Base-by-base conservation (phyloP, 92 coral and sea anemone species). In the Pocillopora meandrina region DNA sequence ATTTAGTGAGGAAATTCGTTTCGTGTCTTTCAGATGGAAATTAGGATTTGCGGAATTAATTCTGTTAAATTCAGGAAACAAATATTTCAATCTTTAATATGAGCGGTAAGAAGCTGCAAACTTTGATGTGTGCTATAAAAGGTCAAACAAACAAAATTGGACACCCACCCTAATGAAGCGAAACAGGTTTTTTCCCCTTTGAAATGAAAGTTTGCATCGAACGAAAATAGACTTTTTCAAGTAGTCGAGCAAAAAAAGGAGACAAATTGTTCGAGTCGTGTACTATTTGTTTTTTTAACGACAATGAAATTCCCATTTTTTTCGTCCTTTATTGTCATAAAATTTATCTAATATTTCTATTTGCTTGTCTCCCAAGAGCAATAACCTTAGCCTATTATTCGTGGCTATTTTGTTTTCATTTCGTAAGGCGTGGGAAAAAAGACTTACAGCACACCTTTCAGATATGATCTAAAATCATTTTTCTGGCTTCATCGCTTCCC, bases 41-140 rank as follows among this genome's bases (percentile, higher is more conserved):
- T 71, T 56, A 13, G 61, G 52, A 57, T 71, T 77, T 57, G 85
- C 85, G 70, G 85, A 70, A 56, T 77, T 42, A 71, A 64, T 78
- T 3, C 47, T 70, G 35, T 70, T 35, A 70, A 62, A 49, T 14
- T 16, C 10, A 8, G 35, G 47, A 31, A 81, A 81, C 21, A 26
- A 34, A 26, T 64, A 33, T 10, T 33, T 13, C 13, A 17, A 17
- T n/a, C 49, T 2, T 57, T 10, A n/a, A 56, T 55, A 10, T 21
- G 55, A 56, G 65, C 74, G 14, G 31, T n/a, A 55, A 61, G 60
- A 20, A 65, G 66, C 6, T 20, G 20, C 35, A 55, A 21, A 31
- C 1, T 67, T 9, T 56, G 63, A 68, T 21, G 3, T 12, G 13
- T 31, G 19, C 42, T 34, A 18, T 56, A 65, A 31, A 55, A 61